phyloP scores from a whole-genome alignment of 2,797 vertebrate species.

The Ceryle rudis region DNA sequence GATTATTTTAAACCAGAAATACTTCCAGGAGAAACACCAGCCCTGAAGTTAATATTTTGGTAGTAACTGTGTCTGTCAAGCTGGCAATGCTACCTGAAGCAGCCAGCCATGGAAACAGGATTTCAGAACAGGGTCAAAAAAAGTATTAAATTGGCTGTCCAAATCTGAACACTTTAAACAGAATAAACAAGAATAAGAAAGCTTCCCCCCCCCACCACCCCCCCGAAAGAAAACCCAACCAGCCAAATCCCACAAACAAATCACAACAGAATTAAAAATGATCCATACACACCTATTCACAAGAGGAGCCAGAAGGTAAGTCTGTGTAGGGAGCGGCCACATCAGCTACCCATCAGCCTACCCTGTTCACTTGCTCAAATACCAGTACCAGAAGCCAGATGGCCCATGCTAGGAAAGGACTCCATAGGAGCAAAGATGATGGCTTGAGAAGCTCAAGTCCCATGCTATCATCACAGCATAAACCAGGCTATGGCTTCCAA shows the following conservation, averaged over 20 bases:
- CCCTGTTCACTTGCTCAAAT: neutral
- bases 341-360: neutral
- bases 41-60: neutral
- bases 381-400: neutral
- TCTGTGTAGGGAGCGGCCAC: neutral
- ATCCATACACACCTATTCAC: neutral
- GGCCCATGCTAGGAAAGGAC: neutral
- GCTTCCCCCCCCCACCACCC: rapidly evolving
- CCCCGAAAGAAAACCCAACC: neutral
- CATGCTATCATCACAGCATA: neutral
- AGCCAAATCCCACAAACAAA: rapidly evolving
- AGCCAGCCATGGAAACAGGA: neutral
- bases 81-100: neutral
- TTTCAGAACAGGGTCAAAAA: neutral
- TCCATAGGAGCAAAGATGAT: neutral
- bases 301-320: neutral
- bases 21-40: neutral
- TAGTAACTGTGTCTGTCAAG: neutral
- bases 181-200: neutral
- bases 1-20: neutral
- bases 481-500: neutral
- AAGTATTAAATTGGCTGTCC: neutral
- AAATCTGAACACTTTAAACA: neutral
- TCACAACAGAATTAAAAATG: neutral
- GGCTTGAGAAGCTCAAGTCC: neutral